phyloP scores from a whole-genome alignment of 2,113 vertebrate species.

The Emberiza fucata region DNA sequence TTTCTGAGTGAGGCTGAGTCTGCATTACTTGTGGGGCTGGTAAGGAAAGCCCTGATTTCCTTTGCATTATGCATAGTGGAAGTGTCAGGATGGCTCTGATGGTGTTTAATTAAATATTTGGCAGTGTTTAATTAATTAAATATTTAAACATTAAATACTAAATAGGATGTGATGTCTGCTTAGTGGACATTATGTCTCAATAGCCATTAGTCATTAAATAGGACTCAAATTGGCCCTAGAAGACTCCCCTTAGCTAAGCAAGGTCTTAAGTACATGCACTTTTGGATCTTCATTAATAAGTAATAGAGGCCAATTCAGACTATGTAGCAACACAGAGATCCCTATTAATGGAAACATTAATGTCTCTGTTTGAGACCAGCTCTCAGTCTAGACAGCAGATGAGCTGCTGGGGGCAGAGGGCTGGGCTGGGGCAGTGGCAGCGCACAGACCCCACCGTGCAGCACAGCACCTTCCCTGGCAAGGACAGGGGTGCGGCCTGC shows the following conservation, averaged over 20 bases:
- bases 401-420: background rate
- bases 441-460: rapidly evolving
- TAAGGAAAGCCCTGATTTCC: constrained; percentile 4
- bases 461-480: background rate
- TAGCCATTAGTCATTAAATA: constrained; percentile 72
- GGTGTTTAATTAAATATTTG: constrained; percentile 79
- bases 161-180: constrained; percentile 74
- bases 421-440: background rate
- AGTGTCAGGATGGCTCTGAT: constrained; percentile 67
- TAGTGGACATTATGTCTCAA: constrained; percentile 73
- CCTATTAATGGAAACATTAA: constrained; percentile 69
- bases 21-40: background rate
- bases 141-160: constrained; percentile 77
- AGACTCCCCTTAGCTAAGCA: constrained; percentile 56
- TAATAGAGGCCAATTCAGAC: constrained; percentile 44
- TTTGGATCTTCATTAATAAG: constrained; percentile 68
- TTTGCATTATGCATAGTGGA: constrained; percentile 66
- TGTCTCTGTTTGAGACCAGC: constrained; percentile 54
- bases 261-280: constrained; percentile 67
- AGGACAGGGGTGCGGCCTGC: background rate
- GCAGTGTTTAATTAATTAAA: constrained; percentile 79
- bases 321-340: constrained; percentile 53
- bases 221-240: constrained; percentile 56
- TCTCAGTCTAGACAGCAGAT: constrained; percentile 31
- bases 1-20: background rate